phyloP scores from a whole-genome alignment of 2,797 vertebrate species.

The Octomys mimax region DNA sequence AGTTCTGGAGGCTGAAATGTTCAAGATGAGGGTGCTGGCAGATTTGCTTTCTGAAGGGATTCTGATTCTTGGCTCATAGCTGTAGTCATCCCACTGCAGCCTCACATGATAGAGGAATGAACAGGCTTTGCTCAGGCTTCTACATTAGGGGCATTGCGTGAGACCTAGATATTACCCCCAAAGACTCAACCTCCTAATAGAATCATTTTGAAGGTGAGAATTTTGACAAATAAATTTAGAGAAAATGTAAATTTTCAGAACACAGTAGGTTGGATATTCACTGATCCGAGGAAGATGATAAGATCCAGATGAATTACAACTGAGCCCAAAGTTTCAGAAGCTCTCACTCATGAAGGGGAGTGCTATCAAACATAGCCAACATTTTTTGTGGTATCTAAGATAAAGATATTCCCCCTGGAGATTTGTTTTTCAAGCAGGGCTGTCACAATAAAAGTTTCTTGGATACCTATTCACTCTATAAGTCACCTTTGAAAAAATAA shows the following conservation, averaged over 20 bases:
- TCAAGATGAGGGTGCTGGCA: not conserved
- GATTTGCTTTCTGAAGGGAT: not conserved
- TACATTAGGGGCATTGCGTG: not conserved
- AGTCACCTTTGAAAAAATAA: not conserved
- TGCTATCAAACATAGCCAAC: not conserved
- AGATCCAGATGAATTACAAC: not conserved
- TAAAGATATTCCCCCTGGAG: no score
- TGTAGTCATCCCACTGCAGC: not conserved
- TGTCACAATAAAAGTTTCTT: no score
- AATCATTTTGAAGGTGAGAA: not conserved
- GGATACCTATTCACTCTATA: not conserved
- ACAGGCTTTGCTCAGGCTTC: not conserved
- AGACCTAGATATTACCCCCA: not conserved
- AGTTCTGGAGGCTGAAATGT: not conserved
- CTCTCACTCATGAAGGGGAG: not conserved
- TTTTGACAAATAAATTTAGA: not conserved
- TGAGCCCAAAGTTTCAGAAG: not conserved
- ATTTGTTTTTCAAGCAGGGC: no score
- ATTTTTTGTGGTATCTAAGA: not conserved
- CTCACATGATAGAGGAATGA: not conserved
- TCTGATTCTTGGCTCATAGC: not conserved
- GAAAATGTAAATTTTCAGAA: not conserved
- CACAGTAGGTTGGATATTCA: not conserved
- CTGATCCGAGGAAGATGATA: not conserved
- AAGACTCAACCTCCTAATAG: not conserved